phyloP scores from a whole-genome alignment of 1,140 invertebrate genomes.

The Drosophila serrata region DNA sequence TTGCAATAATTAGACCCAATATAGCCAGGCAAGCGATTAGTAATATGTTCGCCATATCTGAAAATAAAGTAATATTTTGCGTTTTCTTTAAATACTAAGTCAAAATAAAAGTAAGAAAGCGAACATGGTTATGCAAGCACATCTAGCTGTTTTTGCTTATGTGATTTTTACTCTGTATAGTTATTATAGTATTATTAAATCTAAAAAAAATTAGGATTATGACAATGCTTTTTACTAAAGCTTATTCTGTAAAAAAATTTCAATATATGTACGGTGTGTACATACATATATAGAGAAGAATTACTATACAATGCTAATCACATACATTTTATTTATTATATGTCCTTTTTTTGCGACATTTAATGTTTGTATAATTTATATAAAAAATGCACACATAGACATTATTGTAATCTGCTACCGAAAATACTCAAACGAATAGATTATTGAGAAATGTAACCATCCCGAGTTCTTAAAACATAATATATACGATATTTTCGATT shows the following conservation, averaged over 20 bases:
- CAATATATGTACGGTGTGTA: background rate
- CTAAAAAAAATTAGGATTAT: background rate
- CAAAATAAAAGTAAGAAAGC: background rate
- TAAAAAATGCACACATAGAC: background rate
- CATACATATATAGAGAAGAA: too few species aligned
- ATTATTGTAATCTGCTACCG: background rate
- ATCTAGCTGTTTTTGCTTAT: background rate
- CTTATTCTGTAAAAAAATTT: background rate
- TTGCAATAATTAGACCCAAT: slow-evolving; percentile 78
- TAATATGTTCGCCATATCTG: slow-evolving; percentile 81
- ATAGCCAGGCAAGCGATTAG: slow-evolving; percentile 78
- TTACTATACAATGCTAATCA: background rate
- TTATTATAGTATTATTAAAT: background rate
- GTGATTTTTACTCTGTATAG: background rate
- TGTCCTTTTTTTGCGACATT: background rate
- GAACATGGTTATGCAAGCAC: slow-evolving; percentile 6
- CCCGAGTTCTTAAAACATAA: background rate
- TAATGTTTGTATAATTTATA: background rate
- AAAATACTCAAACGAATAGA: background rate
- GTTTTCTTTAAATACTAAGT: background rate
- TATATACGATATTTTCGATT: background rate
- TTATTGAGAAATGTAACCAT: background rate
- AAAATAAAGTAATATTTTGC: slow-evolving; percentile 12
- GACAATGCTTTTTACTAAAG: background rate
- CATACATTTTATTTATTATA: background rate